phyloP scores from a whole-genome alignment of 2,797 vertebrate genomes.

The Sebastes matsubarae region DNA sequence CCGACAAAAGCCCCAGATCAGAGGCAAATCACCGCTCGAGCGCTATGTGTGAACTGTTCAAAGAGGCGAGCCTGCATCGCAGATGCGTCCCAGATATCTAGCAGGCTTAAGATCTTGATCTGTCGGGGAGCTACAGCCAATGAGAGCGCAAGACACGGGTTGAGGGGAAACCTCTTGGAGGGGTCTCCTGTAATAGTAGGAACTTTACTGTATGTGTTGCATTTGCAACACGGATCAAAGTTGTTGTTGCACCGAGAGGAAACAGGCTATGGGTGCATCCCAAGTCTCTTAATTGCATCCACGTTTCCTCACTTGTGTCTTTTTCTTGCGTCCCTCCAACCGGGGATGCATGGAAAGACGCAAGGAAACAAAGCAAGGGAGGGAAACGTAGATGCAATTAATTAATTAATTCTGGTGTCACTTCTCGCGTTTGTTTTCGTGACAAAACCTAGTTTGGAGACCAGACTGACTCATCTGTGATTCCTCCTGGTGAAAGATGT shows the following conservation, averaged over 20 bases:
- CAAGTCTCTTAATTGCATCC: too few relatives aligned
- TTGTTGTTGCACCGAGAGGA: background rate
- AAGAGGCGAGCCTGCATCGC: background rate
- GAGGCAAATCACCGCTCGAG: background rate
- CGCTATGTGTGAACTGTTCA: background rate
- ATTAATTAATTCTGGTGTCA: background rate
- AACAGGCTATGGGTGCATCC: background rate
- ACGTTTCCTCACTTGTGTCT: too few relatives aligned
- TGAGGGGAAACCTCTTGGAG: fast-evolving
- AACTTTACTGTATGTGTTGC: background rate
- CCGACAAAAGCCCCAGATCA: background rate
- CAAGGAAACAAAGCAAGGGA: too few relatives aligned
- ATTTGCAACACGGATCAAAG: background rate
- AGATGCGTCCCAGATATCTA: background rate
- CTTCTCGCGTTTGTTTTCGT: background rate
- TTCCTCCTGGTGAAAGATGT: background rate
- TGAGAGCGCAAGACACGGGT: background rate
- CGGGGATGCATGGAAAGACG: too few relatives aligned
- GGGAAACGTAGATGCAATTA: too few relatives aligned
- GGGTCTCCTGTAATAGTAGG: background rate
- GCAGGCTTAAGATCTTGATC: background rate
- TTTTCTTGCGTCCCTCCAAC: too few relatives aligned
- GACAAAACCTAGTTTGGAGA: background rate
- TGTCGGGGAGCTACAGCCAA: background rate
- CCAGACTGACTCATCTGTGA: background rate